These are phyloP conservation scores for Lacerta bilineata DNA, from an alignment of 2,797 vertebrate genomes.

Conservation along the genomic window DNA sequence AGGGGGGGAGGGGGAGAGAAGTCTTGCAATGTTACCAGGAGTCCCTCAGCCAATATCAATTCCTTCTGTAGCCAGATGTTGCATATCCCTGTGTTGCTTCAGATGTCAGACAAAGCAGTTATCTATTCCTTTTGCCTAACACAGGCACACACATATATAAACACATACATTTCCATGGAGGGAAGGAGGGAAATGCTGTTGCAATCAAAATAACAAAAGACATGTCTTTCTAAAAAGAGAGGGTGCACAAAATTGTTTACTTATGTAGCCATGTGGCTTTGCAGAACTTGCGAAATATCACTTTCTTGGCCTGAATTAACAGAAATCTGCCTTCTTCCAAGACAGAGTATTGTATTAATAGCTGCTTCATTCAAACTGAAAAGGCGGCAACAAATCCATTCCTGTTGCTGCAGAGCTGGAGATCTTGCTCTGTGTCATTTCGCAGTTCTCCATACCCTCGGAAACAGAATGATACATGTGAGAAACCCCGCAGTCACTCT, in stretches of 20 bases:
- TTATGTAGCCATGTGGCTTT: conserved; percentile 12
- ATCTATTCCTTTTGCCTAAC: conserved; percentile 27
- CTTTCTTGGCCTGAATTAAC: conserved; percentile 51
- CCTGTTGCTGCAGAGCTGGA: neutral
- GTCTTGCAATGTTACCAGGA: neutral
- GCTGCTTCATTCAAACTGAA: conserved; percentile 34
- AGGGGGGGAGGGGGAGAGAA: neutral
- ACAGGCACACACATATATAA: conserved; percentile 8
- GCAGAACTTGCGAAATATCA: neutral
- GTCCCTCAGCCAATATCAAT: neutral
- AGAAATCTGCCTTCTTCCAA: neutral
- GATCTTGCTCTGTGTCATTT: neutral
- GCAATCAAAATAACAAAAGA: conserved; percentile 35
- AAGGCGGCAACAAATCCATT: conserved; percentile 28
- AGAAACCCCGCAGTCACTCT: neutral
- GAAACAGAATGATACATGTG: neutral
- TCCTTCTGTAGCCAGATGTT: conserved; percentile 14
- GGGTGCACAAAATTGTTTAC: conserved; percentile 31
- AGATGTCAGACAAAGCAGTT: conserved; percentile 16
- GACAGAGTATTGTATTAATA: conserved; percentile 18
- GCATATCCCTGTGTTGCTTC: conserved; percentile 19
- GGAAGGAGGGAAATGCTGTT: fast-evolving
- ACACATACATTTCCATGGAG: neutral
- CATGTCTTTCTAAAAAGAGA: neutral
- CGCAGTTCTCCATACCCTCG: neutral